Evolutionary conservation across 2,113 vertebrate genomes (phyloP).

Genomic region (Caranx ignobilis): DNA sequence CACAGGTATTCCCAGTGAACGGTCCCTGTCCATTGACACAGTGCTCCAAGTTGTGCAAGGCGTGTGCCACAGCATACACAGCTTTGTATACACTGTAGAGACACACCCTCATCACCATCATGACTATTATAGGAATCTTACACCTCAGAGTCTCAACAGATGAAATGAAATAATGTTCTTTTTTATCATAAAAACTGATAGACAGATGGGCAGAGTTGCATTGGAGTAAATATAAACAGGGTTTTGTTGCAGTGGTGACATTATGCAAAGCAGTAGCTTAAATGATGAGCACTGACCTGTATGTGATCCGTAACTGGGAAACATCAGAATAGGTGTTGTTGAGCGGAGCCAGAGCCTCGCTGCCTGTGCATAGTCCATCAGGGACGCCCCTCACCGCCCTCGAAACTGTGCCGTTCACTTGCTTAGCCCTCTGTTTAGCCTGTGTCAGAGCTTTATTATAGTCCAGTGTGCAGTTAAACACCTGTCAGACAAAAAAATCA

Average conservation of each 20-base stretch:
- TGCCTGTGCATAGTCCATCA: constrained; percentile 81
- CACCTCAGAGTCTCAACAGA: too few species aligned
- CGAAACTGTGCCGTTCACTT: constrained; percentile 51
- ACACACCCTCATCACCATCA: constrained; percentile 2
- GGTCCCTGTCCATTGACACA: constrained; percentile 80
- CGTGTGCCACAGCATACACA: constrained; percentile 87
- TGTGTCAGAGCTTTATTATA: constrained; percentile 57
- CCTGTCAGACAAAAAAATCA: constrained; percentile 47
- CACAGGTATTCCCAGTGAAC: constrained; percentile 77
- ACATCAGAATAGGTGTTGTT: constrained; percentile 88
- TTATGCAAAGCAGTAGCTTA: neutral
- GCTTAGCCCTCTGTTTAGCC: constrained; percentile 27
- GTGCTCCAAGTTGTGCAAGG: constrained; percentile 83
- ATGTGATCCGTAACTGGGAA: constrained; percentile 88
- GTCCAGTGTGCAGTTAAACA: constrained; percentile 89
- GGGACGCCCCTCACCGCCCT: constrained; percentile 46
- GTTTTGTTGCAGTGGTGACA: neutral
- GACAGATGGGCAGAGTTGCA: too few species aligned
- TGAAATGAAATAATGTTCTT: too few species aligned
- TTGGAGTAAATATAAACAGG: too few species aligned
- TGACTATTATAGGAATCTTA: neutral
- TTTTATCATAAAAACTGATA: neutral
- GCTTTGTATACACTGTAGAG: constrained; percentile 87
- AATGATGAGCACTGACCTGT: constrained; percentile 70
- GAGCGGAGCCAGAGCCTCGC: constrained; percentile 79